Evolutionary conservation across 2,888 invertebrate species (phyloP), one percentile per base, ranked within the genome.

Genomic region (Altica lythri): DNA sequence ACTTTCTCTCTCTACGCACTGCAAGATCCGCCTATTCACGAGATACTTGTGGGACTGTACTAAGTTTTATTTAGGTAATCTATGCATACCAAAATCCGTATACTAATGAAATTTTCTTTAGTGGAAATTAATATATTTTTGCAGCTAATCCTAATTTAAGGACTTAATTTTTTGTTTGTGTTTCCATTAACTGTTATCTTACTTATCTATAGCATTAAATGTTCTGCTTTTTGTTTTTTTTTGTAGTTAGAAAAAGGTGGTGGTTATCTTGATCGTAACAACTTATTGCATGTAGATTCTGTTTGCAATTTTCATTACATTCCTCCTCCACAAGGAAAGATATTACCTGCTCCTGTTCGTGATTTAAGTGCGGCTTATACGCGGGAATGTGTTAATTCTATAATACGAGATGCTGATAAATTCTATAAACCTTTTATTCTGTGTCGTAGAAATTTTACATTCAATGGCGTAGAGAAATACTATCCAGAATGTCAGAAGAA

Each of bases 371-470:
- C 57, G 22, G 17, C 58, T 63, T 52, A 58, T n/a, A 60, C 62
- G 6, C 49, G 57, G 3, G 66, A 68, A 49, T 64, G 74, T 8
- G 74, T 79, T 0, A 70, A 68, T 43, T 68, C 69, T n/a, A 77
- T 79, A 12, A 69, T 79, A 25, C 61, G 72, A 27, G 69, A 72
- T 42, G 69, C 72, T 13, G 77, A 78, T 63, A 68, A 68, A 57
- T 79, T 79, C 67, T 78, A 78, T 64, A 73, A 69, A 55, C 75
- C 76, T 2, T 68, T 69, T 54, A 66, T 69, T 5, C 62, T 58
- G 27, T 72, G 72, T 51, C 68, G 76, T 22, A 70, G 77, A 50
- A 65, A 67, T 38, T 75, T 73, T 43, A 75, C 75, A 2, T 67
- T 74, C n/a, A 67, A 68, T 2, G 78, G 78, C 10, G 75, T 75